Evolutionary conservation across 2,113 vertebrate species (phyloP).

Genomic region (Lepidothrix coronata): DNA sequence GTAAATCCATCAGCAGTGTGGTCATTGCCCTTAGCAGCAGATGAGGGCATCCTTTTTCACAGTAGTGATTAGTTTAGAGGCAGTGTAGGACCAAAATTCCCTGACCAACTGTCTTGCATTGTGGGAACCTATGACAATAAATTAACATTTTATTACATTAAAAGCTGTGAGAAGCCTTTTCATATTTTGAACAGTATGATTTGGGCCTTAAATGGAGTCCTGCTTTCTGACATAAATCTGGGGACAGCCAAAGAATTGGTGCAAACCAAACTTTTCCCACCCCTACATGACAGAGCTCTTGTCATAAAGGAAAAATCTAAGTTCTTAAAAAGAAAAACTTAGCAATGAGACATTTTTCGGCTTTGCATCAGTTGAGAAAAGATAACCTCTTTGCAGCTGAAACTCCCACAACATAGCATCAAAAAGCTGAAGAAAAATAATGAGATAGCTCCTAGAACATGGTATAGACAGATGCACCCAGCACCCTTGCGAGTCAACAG

Average conservation of each 20-base stretch:
- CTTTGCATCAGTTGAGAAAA: neutral
- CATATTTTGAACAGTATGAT: neutral
- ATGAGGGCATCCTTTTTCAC: neutral
- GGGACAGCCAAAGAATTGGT: neutral
- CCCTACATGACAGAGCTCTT: neutral
- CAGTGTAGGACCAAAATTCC: neutral
- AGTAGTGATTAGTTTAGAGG: neutral
- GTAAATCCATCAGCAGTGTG: neutral
- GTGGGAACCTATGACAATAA: neutral
- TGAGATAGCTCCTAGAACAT: neutral
- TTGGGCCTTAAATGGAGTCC: neutral
- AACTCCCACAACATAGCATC: neutral
- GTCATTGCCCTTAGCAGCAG: neutral
- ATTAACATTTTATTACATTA: neutral
- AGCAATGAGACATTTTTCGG: neutral
- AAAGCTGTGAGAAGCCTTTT: neutral
- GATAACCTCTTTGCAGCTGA: neutral
- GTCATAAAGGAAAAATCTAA: neutral
- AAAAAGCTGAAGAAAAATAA: neutral
- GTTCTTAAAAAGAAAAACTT: neutral
- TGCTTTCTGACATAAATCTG: neutral
- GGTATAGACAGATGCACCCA: neutral
- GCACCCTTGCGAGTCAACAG: neutral
- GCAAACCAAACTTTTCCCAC: neutral
- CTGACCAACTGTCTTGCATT: neutral